Conservation (phyloP, 2,888 invertebrate species). For the Coleophora deauratella region DNA sequence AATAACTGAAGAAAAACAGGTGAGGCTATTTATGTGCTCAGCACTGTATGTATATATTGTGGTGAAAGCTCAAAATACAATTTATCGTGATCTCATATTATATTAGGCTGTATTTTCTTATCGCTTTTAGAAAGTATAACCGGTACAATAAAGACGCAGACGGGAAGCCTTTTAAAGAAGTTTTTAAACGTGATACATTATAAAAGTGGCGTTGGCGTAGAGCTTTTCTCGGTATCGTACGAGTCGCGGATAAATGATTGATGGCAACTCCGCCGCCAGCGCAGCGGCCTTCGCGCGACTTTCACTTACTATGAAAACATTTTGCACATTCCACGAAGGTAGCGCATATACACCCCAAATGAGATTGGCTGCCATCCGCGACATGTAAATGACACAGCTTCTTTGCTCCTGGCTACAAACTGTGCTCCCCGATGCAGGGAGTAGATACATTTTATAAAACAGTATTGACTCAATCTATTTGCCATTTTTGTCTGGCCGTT, state of each 20-base stretch:
- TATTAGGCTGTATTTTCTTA: no score
- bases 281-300: constrained; percentile 29
- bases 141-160: constrained; percentile 35
- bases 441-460: no score
- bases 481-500: no score
- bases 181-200: constrained; percentile 68
- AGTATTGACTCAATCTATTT: no score
- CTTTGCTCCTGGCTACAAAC: background rate
- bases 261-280: constrained; percentile 46
- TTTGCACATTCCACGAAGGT: constrained; percentile 39
- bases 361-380: constrained; percentile 19
- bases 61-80: no score
- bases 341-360: constrained; percentile 17
- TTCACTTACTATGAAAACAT: constrained; percentile 59
- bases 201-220: constrained; percentile 57
- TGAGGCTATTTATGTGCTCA: no score
- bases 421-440: no score
- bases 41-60: no score
- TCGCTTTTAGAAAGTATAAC: no score
- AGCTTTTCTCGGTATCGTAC: constrained; percentile 62
- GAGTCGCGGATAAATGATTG: constrained; percentile 66
- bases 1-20: no score
- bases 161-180: constrained; percentile 53
- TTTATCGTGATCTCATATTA: no score
- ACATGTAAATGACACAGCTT: constrained; percentile 1